These are phyloP conservation scores for Muscidifurax raptorellus DNA, from an alignment of 1,140 invertebrate species.

Conservation along the genomic window DNA sequence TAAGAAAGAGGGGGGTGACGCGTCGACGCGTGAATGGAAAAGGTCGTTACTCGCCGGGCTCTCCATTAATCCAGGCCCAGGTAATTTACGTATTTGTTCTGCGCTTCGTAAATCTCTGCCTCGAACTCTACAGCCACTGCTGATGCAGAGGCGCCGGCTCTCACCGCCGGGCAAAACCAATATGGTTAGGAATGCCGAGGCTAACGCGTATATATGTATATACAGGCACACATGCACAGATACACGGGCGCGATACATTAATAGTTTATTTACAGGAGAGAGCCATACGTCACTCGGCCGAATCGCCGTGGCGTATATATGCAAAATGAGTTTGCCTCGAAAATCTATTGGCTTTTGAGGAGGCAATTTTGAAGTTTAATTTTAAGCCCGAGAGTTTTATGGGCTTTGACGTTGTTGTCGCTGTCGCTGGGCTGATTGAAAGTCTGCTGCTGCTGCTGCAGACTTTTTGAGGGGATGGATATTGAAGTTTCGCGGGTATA, in stretches of 20 bases:
- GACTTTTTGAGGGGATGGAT: not conserved
- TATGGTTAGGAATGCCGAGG: conserved; percentile 52
- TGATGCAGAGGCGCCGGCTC: conserved; percentile 34
- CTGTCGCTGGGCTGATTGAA: conserved; percentile 19
- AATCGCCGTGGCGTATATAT: not conserved
- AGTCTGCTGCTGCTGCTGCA: not conserved
- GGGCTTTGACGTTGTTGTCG: conserved; percentile 17
- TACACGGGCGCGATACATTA: conserved; percentile 37
- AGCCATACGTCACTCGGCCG: conserved; percentile 34
- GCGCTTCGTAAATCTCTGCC: conserved; percentile 51
- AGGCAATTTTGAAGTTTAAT: conserved; percentile 44
- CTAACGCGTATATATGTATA: not conserved
- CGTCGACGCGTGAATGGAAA: conserved; percentile 47
- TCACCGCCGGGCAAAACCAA: conserved; percentile 50
- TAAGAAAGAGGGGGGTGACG: conserved; percentile 18
- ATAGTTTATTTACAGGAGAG: conserved; percentile 49
- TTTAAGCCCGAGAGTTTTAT: conserved; percentile 27
- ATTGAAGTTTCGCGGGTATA: conserved; percentile 6
- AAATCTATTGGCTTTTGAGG: conserved; percentile 49
- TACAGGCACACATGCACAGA: not conserved
- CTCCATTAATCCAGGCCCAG: conserved; percentile 39
- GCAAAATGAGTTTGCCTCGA: conserved; percentile 31
- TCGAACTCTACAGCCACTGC: not conserved
- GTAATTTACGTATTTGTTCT: conserved; percentile 53
- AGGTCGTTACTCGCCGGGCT: conserved; percentile 36